Evolutionary conservation across 2,888 invertebrate species (phyloP).

Genomic region (Amphipyra tragopoginis): DNA sequence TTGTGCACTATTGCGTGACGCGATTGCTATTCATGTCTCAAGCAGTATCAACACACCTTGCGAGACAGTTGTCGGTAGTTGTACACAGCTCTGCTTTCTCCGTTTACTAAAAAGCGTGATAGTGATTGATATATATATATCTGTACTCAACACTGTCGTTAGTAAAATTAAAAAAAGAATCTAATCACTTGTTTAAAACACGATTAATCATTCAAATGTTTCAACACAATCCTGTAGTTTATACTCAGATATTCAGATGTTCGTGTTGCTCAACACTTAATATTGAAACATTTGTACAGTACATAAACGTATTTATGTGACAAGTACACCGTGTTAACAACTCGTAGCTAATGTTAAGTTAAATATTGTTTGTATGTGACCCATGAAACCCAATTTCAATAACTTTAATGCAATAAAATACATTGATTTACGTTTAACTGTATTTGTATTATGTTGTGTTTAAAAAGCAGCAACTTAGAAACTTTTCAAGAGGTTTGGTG

Average conservation of each 20-base stretch:
- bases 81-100: slow-evolving; percentile 53
- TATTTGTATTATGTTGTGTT: slow-evolving; percentile 18
- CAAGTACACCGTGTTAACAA: slow-evolving; percentile 40
- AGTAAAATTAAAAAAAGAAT: slow-evolving; percentile 19
- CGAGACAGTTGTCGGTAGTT: slow-evolving; percentile 20
- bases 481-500: slow-evolving; percentile 39
- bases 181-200: slow-evolving; percentile 16
- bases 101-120: slow-evolving; percentile 47
- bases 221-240: slow-evolving; percentile 23
- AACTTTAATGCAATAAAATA: slow-evolving; percentile 12
- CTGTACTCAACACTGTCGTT: slow-evolving; percentile 7
- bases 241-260: slow-evolving; percentile 15
- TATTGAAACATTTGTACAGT: slow-evolving; percentile 42
- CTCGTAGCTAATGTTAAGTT: slow-evolving; percentile 22
- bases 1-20: slow-evolving; percentile 59
- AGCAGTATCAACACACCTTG: slow-evolving; percentile 53
- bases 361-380: slow-evolving; percentile 26
- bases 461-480: slow-evolving; percentile 44
- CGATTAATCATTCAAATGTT: slow-evolving; percentile 42
- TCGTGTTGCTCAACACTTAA: slow-evolving; percentile 35
- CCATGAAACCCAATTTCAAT: slow-evolving; percentile 24
- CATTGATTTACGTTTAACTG: slow-evolving; percentile 13
- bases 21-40: slow-evolving; percentile 60
- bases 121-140: slow-evolving; percentile 32
- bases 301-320: slow-evolving; percentile 38